Evolutionary conservation across 2,888 invertebrate genomes (phyloP).

Genomic region (Uropetala carovei): DNA sequence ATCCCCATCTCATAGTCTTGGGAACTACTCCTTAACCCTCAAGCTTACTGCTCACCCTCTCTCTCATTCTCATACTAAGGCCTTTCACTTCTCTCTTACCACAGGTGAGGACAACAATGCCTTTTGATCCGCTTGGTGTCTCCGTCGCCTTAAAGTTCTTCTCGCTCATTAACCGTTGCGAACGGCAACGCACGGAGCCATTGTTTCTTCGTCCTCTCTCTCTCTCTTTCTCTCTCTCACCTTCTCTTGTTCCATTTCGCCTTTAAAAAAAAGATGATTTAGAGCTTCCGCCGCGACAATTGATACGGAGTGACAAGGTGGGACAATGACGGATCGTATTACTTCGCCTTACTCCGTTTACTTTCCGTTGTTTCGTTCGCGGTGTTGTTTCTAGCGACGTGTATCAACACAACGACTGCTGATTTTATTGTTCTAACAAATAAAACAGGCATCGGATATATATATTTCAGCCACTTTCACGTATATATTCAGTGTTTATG

Average conservation of each 20-base stretch:
- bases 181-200: neutral
- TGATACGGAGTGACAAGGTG: neutral
- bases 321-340: constrained; percentile 34
- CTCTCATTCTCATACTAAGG: neutral
- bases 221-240: constrained; percentile 3
- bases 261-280: constrained; percentile 33
- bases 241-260: neutral
- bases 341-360: neutral
- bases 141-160: neutral
- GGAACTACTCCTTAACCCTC: too few relatives aligned
- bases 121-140: neutral
- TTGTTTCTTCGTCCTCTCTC: neutral
- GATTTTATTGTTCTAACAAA: too few relatives aligned
- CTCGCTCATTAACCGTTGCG: neutral
- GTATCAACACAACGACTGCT: too few relatives aligned
- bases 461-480: too few relatives aligned
- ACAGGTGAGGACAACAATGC: neutral
- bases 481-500: too few relatives aligned
- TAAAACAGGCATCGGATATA: too few relatives aligned
- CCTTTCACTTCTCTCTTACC: neutral
- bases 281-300: constrained; percentile 29
- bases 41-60: neutral
- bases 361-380: neutral
- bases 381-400: too few relatives aligned
- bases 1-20: too few relatives aligned